Percentiles rank a stretch among this genome's conserved stretches.
Evolutionary conservation across 2,797 vertebrate species (phyloP).

Genomic region (Hypotaenidia philippensis): DNA sequence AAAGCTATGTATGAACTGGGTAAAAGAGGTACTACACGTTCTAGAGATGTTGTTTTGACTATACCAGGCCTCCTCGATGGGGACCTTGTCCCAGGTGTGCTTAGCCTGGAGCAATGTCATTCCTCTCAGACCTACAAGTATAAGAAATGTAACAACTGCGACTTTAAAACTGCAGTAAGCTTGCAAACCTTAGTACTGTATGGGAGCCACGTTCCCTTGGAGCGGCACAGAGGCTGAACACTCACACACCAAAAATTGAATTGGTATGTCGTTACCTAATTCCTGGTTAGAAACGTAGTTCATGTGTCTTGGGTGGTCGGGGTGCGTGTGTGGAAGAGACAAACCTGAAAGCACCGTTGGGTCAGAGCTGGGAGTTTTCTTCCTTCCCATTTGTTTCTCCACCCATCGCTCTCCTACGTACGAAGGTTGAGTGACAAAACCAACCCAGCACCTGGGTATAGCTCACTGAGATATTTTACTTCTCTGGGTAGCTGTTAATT

Average conservation of each 20-base stretch:
- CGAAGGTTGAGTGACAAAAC: background rate
- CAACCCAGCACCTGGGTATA: background rate
- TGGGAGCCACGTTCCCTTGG: background rate
- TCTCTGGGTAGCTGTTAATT: slow-evolving; percentile 6
- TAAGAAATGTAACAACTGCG: background rate
- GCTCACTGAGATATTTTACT: background rate
- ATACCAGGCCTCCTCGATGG: background rate
- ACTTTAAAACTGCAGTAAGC: slow-evolving; percentile 36
- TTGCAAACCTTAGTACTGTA: slow-evolving; percentile 45
- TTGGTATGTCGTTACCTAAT: background rate
- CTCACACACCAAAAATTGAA: background rate
- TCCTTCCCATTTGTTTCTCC: slow-evolving; percentile 23
- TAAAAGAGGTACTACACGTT: background rate
- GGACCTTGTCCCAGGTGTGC: background rate
- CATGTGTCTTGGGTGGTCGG: background rate
- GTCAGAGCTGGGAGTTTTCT: slow-evolving; percentile 37
- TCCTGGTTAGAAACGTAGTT: background rate
- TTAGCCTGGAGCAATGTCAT: background rate
- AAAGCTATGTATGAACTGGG: slow-evolving; percentile 25
- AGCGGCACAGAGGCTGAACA: slow-evolving; percentile 32
- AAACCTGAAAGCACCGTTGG: background rate
- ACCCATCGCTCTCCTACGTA: background rate
- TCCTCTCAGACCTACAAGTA: background rate
- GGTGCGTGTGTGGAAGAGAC: background rate
- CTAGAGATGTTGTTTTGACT: background rate